Evolutionary conservation across 1,140 invertebrate genomes (phyloP), one percentile per base, ranked within the genome.

Genomic region (Drosophila kanapiae): DNA sequence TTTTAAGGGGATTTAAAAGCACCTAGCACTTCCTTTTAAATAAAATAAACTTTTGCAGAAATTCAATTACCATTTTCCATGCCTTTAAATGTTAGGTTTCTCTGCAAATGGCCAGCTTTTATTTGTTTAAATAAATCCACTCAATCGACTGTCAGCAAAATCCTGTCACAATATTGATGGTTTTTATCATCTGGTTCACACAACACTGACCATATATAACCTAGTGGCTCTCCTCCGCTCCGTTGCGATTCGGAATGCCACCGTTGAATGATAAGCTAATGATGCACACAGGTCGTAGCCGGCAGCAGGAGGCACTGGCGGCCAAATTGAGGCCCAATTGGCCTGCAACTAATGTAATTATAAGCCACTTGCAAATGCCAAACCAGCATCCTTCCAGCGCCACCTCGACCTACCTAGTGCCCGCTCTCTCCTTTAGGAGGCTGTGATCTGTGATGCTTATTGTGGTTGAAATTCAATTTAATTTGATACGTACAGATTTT

Each of bases 401-500:
- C 33, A 53, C 64, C 48, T 31, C 27, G 7, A 51, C n/a, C 48
- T 16, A 29, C 9, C 27, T n/a, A 4, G 1, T 13, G 9, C n/a
- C 10, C 14, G 9, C 49, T 33, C 10, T 16, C 23, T 47, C 56
- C 45, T 7, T 31, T 33, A 14, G 14, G 65, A 31, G 43, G 47
- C 54, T 47, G 29, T 48, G 60, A 76, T 63, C 69, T 75, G 56
- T 42, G 49, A 53, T 78, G 80, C 78, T 90, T 90, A 78, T 84
- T 90, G 82, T 78, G 84, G 68, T 69, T 67, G 68, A 84, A 83
- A 90, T 84, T 80, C 84, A 88, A 88, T 88, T 88, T 84, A 88
- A 90, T 90, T 80, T 75, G 85, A 88, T 84, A 78, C 85, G 85
- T 80, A 81, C 74, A 62, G 84, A 88, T 88, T 88, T 87, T 90